Evolutionary conservation across 2,113 vertebrate species (phyloP), one percentile per base, ranked within the genome.

Genomic region (Vireo altiloquus): DNA sequence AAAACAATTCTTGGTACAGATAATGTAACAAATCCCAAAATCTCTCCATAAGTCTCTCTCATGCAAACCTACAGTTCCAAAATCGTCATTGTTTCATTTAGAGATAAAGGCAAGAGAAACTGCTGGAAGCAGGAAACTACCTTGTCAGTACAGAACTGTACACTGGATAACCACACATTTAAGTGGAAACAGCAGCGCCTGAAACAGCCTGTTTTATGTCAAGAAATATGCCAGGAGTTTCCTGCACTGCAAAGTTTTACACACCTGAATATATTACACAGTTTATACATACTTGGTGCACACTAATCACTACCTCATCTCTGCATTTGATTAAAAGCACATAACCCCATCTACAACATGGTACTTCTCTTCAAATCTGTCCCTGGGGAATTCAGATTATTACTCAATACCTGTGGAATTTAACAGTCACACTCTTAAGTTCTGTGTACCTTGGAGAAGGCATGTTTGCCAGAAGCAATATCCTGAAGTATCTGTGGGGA

Each of bases 401-500:
- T 64, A 33, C 40, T 71, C 50, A 49, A n/a, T 49, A 59, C 10
- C 65, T 11, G 6, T 87, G 20, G 50, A 87, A 77, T 68, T 24
- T 16, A 94, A 54, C 40, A 88, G 78, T 82, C 57, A 87, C 8
- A n/a, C 31, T 90, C 93, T 17, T 57, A 63, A 54, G n/a, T 28
- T 86, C 33, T n/a, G 11, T 7, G 10, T 91, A 99, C 99, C 99
- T 99, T 75, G 90, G 88, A 98, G 97, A 99, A 99, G 11, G 99
- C 97, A 83, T 99, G 99, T 33, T 97, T 99, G 87, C 98, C 99
- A 6, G 97, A 98, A 54, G 99, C 99, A 91, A 99, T 98, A 74
- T 99, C 98, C 93, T 98, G 97, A 59, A 99, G 98, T 68, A 99
- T 97, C 50, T 98, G 96, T 14, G 99, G 98, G 54, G 99, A 99